A percentile compares a stretch with the other conserved stretches of the same genome.
These are phyloP conservation scores for Epinotia bilunana DNA, from an alignment of 2,888 invertebrate genomes.

Conservation along the genomic window DNA sequence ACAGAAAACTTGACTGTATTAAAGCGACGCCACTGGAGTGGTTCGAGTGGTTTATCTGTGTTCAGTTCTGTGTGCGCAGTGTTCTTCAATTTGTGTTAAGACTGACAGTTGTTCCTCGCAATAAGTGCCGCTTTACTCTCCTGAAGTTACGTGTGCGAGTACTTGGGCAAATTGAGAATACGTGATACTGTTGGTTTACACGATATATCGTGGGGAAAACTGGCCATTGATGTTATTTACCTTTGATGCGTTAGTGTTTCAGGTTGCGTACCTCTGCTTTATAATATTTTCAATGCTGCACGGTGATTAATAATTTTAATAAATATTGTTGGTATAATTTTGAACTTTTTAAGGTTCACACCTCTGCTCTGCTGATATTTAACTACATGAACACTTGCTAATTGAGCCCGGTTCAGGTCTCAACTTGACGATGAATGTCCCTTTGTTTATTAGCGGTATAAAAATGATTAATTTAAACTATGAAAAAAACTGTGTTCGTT, in stretches of 20 bases:
- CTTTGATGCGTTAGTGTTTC: neutral
- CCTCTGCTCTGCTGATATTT: too few relatives aligned
- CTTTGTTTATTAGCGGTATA: too few relatives aligned
- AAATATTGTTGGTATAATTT: too few relatives aligned
- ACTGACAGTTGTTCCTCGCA: slow-evolving; percentile 38
- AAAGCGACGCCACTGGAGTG: neutral
- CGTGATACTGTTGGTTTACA: neutral
- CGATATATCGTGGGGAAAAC: neutral
- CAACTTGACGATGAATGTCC: too few relatives aligned
- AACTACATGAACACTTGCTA: too few relatives aligned
- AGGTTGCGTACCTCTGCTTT: neutral
- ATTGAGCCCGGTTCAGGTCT: too few relatives aligned
- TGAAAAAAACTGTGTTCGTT: too few relatives aligned
- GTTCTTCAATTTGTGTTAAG: slow-evolving; percentile 41
- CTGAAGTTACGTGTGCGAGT: neutral
- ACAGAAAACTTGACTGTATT: neutral
- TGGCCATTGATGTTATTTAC: neutral
- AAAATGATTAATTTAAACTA: too few relatives aligned
- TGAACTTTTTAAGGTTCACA: too few relatives aligned
- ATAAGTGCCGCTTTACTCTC: slow-evolving; percentile 22
- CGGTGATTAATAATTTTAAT: too few relatives aligned
- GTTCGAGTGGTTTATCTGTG: slow-evolving; percentile 19
- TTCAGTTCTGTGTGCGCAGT: neutral
- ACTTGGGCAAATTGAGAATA: slow-evolving; percentile 13
- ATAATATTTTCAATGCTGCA: neutral